A percentile compares a stretch with the other conserved stretches of the same genome.
These are phyloP conservation scores for Lasioglossum baleicum DNA, from an alignment of 1,140 invertebrate species.

Conservation along the genomic window DNA sequence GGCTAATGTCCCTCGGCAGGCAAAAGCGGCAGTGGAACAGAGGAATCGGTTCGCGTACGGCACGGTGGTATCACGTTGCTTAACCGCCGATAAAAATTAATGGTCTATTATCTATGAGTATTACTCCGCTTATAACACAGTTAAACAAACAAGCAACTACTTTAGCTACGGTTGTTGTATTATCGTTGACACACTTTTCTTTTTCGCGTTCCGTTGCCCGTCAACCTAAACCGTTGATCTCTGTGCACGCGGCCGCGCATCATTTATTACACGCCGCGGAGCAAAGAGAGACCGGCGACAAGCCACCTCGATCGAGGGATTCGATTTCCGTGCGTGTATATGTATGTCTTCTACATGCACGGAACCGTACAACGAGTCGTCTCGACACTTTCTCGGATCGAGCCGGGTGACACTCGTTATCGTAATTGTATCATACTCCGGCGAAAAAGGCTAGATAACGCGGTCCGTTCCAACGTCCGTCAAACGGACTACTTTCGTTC, in stretches of 20 bases:
- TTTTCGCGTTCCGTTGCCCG: conserved; percentile 8
- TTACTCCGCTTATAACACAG: conserved; percentile 46
- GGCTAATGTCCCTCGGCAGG: conserved; percentile 13
- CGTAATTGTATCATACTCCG: conserved; percentile 37
- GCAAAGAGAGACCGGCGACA: not conserved
- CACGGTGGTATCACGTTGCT: conserved; percentile 32
- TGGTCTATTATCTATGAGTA: conserved; percentile 45
- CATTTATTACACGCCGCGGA: conserved; percentile 5
- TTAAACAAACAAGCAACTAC: conserved; percentile 40
- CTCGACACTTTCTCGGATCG: conserved; percentile 13
- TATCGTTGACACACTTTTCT: conserved; percentile 40
- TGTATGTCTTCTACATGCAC: no score
- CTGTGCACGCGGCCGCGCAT: not conserved
- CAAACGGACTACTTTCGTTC: not conserved
- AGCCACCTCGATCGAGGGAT: conserved; percentile 7
- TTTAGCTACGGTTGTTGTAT: conserved; percentile 39
- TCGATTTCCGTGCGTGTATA: conserved; percentile 12
- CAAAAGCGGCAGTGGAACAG: conserved; percentile 23
- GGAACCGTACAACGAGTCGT: conserved; percentile 1
- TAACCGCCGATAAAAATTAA: conserved; percentile 56
- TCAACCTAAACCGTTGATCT: conserved; percentile 25
- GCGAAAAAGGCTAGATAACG: conserved; percentile 10
- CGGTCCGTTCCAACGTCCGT: conserved; percentile 16
- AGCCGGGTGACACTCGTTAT: conserved; percentile 22
- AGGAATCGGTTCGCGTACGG: not conserved